Evolutionary conservation across 1,140 invertebrate species (phyloP), one percentile per base, ranked within the genome.

Genomic region (Macrobrachium nipponense): DNA sequence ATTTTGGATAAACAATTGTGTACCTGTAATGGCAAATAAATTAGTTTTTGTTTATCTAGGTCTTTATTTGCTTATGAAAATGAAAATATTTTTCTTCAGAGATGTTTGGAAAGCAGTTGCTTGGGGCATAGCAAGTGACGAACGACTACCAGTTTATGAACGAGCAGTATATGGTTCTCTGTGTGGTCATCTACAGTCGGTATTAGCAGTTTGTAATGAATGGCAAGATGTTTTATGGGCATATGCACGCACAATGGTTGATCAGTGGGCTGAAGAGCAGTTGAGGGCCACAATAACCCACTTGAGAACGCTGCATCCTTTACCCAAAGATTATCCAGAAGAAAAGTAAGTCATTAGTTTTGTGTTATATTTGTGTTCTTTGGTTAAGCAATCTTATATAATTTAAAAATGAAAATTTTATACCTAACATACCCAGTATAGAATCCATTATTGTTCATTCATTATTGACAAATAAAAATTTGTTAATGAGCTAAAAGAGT

Each of bases 181-280:
- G 20, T 97, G 96, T 92, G 97, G 97, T 0, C 95, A 98, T 91
- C 90, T 98, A 36, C 91, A 94, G 23, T 93, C 95, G 17, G 90
- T 98, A 12, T 90, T 98, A 14, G 92, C 95, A 10, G 93, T 95
- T 0, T 95, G 96, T 87, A 92, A 92, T 14, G 94, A 94, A 18
- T 98, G 97, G 97, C 94, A 96, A 90, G 98, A 99, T 91, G 92
- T 95, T 80, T 91, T 98, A 15, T 99, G 97, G 97, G 96, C 96
- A 14, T 95, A 97, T 90, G 93, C 97, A 87, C 95, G 95, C 89
- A 93, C 94, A 0, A 93, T 96, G 88, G 94, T 98, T 83, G 97
- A 98, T 91, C 94, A 95, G 18, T 93, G 94, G 87, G 96, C 98
- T 2, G 97, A 98, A 90, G 92, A 93, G 86, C 94, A 96, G 91